phyloP scores from a whole-genome alignment of 2,113 vertebrate species.

The Ia io region DNA sequence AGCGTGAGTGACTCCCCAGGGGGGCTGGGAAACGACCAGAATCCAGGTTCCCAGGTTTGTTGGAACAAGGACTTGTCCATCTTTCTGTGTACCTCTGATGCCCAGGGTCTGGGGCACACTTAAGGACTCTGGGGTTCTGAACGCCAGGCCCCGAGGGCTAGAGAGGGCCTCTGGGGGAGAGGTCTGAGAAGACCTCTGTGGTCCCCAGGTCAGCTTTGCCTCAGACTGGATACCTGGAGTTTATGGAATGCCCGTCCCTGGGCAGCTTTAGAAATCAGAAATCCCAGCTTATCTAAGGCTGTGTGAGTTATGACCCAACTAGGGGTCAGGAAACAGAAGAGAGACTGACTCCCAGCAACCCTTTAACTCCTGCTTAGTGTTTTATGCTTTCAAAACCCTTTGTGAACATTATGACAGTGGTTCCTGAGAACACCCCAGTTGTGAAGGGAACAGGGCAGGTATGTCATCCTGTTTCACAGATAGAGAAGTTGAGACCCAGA shows the following conservation, averaged over 20 bases:
- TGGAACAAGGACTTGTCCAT: slow-evolving; percentile 49
- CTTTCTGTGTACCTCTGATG: slow-evolving; percentile 47
- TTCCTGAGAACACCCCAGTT: not conserved
- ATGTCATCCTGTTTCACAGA: fast-evolving
- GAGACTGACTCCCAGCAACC: not conserved
- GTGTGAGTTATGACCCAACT: not conserved
- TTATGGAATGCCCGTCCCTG: fast-evolving
- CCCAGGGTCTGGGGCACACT: slow-evolving; percentile 38
- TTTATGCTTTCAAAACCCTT: not conserved
- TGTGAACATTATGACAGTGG: not conserved
- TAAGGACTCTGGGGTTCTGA: not conserved
- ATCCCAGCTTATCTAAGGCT: not conserved
- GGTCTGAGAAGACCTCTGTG: not conserved
- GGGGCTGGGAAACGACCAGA: slow-evolving; percentile 71
- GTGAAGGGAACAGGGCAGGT: not conserved
- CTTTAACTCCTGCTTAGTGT: not conserved
- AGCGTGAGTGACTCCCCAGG: slow-evolving; percentile 85
- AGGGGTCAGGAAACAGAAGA: not conserved
- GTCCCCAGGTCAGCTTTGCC: not conserved
- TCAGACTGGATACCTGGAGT: not conserved
- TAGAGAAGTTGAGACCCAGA: not conserved
- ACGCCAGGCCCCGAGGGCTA: not conserved
- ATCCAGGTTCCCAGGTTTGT: slow-evolving; percentile 77
- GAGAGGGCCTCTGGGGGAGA: not conserved
- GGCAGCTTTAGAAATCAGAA: not conserved